Evolutionary conservation across 2,113 vertebrate genomes (phyloP).

Genomic region (Dasypus novemcinctus): DNA sequence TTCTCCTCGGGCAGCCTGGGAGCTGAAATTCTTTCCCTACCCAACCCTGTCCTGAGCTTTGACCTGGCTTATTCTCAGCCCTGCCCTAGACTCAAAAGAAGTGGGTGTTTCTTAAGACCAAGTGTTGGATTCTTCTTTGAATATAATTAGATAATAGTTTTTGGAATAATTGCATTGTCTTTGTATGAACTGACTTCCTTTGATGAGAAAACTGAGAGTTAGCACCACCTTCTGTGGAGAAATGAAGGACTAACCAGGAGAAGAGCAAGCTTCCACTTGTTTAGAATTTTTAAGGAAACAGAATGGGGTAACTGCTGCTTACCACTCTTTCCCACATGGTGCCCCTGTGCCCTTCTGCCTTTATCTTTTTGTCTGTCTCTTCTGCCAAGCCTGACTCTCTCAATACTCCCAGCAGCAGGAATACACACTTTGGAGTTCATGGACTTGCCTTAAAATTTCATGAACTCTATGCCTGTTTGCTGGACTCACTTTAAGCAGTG

Average conservation of each 20-base stretch:
- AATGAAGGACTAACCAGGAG: not conserved
- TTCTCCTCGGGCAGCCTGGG: not conserved
- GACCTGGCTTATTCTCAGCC: not conserved
- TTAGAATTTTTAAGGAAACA: not conserved
- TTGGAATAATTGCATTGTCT: not conserved
- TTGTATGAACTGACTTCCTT: not conserved
- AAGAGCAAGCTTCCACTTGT: not conserved
- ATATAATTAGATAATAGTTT: not conserved
- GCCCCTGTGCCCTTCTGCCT: not conserved
- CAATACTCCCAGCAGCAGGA: not conserved
- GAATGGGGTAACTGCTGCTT: not conserved
- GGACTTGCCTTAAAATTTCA: rapidly evolving
- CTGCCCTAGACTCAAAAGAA: not conserved
- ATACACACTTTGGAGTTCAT: not conserved
- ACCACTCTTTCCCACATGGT: not conserved
- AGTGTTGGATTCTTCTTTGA: not conserved
- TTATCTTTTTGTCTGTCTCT: not conserved
- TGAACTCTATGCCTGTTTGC: not conserved
- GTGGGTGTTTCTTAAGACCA: not conserved
- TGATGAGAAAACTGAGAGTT: not conserved
- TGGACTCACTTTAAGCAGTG: not conserved
- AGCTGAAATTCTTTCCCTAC: not conserved
- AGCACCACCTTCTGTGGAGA: not conserved
- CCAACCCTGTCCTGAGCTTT: not conserved
- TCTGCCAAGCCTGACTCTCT: not conserved